These are phyloP conservation scores for Erethizon dorsatum DNA, from an alignment of 2,797 vertebrate genomes.

Conservation along the genomic window DNA sequence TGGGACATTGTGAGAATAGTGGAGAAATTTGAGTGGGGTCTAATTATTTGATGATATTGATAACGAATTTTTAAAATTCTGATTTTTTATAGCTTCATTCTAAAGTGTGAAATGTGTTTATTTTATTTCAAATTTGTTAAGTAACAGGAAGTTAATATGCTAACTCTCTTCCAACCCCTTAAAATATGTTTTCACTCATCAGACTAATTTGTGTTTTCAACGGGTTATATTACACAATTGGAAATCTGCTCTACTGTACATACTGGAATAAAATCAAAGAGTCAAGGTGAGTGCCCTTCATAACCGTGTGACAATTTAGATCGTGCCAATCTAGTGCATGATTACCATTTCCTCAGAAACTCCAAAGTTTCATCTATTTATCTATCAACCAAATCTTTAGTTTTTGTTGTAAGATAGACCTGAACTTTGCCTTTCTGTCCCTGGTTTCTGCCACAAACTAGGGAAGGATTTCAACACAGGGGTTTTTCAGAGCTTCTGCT, in stretches of 20 bases:
- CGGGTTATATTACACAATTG: not conserved
- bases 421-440: too few species aligned
- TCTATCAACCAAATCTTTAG: not conserved
- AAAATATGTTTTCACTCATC: not conserved
- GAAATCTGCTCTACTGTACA: not conserved
- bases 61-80: not conserved
- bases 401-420: not conserved
- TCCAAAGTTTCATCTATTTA: not conserved
- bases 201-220: not conserved
- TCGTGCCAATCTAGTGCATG: too few species aligned
- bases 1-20: too few species aligned
- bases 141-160: not conserved
- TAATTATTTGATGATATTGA: too few species aligned
- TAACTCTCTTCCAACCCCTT: not conserved
- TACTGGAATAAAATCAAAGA: not conserved
- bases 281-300: not conserved
- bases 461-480: not conserved
- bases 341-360: not conserved
- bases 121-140: not conserved
- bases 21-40: not conserved
- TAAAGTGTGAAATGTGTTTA: not conserved
- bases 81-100: not conserved
- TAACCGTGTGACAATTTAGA: not conserved
- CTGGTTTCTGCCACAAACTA: not conserved
- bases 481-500: not conserved